Base-by-base conservation (phyloP, 2,113 vertebrate genomes). In the Ancistrus triradiatus region DNA sequence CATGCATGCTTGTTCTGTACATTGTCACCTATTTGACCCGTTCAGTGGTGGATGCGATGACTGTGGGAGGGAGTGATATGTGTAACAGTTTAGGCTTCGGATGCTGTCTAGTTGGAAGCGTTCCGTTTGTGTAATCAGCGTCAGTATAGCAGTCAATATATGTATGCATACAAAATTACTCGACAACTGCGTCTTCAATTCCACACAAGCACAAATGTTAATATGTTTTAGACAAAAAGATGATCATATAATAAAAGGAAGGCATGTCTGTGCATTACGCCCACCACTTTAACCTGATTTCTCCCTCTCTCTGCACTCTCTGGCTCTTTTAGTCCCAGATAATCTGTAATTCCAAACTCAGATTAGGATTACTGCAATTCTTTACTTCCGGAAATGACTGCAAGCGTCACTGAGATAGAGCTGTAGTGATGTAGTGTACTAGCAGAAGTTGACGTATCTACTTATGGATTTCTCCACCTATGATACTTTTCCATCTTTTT, bases 351-450 rank as follows among this genome's bases (percentile, higher is more conserved):
- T 49, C 59, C 63, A 51, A 69, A 58, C 79, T 82, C 83, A 84
- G 85, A 89, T 88, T 88, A 87, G 85, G 86, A 88, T 88, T 86
- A 88, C 69, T 74, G 81, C 84, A 87, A 86, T 82, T 74, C 85
- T 86, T 83, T 76, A 86, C 80, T 87, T 88, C 85, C 83, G 80
- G 82, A 87, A 87, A 88, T 86, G 28, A 85, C 81, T 80, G 79
- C 76, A 51, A 69, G 21, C 25, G 35, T 18, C 33, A 48, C 4
- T 7, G 33, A 27, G 43, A 28, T 5, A 42, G 35, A 9, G 35
- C 9, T 37, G 35, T 37, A 37, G 14, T 37, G 35, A 37, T n/a
- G n/a, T n/a, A 3, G 27, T 31, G 27, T 31, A 4, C 3, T 31
- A 7, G 27, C 27, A 31, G 3, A 31, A 31, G 7, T 7, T 31